Percentiles rank a stretch among this genome's conserved stretches.
phyloP scores from a whole-genome alignment of 2,888 invertebrate species.

The Epinotia brunnichana region DNA sequence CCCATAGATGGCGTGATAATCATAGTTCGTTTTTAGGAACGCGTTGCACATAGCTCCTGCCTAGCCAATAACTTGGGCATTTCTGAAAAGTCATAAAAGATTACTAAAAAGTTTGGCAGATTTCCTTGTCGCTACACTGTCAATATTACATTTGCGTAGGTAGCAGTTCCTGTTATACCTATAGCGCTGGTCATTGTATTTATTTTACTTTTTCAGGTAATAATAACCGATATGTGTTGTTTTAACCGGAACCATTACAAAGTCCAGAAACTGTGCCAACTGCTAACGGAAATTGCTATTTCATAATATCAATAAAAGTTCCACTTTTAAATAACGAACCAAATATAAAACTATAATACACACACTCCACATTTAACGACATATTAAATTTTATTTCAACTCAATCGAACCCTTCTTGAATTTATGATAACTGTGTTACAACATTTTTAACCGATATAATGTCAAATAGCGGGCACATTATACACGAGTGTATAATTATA shows the following conservation, averaged over 20 bases:
- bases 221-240: background rate
- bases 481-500: background rate
- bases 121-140: no score
- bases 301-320: background rate
- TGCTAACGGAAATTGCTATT: background rate
- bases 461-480: slow-evolving; percentile 1
- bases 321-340: background rate
- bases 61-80: no score
- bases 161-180: no score
- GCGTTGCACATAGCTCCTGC: no score
- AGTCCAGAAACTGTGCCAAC: background rate
- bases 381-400: background rate
- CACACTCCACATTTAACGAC: background rate
- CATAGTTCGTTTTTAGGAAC: no score
- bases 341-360: background rate
- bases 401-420: no score
- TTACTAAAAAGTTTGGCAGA: no score
- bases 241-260: background rate
- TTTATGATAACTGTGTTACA: background rate
- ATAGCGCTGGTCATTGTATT: no score
- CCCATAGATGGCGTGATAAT: no score
- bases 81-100: no score
- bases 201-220: background rate
- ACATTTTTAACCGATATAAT: background rate
- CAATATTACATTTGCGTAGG: no score